These are phyloP conservation scores for Propithecus perrieri DNA, from an alignment of 2,797 vertebrate species.

Conservation along the genomic window DNA sequence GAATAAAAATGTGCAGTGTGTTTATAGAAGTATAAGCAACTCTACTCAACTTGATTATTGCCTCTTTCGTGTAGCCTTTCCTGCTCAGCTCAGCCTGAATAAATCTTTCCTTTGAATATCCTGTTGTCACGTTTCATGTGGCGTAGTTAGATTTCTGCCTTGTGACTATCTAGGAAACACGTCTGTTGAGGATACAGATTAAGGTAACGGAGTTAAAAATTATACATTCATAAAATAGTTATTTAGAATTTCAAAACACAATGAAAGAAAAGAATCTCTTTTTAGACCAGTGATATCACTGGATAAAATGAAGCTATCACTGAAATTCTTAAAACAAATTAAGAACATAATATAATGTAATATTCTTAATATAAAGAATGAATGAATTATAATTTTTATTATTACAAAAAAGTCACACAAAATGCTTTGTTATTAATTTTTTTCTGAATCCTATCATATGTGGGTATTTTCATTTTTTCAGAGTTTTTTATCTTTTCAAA, in stretches of 20 bases:
- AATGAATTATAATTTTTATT: background rate
- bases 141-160: background rate
- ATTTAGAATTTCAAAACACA: background rate
- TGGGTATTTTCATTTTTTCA: background rate
- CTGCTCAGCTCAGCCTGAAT: background rate
- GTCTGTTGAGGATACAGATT: background rate
- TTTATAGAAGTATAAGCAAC: background rate
- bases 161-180: background rate
- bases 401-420: background rate
- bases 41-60: background rate
- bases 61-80: background rate
- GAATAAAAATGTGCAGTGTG: background rate
- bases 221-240: background rate
- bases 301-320: background rate
- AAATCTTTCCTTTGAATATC: background rate
- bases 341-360: background rate
- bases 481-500: conserved; percentile 50
- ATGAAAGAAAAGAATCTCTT: background rate
- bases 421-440: background rate
- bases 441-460: background rate
- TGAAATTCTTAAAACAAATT: background rate
- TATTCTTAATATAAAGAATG: background rate
- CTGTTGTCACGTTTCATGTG: background rate
- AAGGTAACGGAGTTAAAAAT: background rate
- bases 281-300: background rate